Conservation (phyloP, 1,140 invertebrate genomes). For the Megalonaias nervosa region DNA sequence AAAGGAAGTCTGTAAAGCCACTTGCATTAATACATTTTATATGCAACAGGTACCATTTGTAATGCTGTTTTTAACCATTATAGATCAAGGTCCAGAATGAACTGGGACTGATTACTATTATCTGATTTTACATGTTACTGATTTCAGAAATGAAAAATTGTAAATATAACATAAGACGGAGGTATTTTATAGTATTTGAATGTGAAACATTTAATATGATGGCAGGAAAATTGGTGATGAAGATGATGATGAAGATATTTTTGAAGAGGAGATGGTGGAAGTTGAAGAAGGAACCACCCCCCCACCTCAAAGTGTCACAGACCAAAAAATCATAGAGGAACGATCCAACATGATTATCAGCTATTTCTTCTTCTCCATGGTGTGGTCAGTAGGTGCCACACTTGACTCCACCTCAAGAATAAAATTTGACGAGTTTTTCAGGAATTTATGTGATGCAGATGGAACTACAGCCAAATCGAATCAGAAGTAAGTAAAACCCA, state of each 20-base stretch:
- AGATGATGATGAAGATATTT: constrained; percentile 64
- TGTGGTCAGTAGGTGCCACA: constrained; percentile 70
- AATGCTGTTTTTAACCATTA: too few relatives aligned
- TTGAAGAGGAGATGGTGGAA: constrained; percentile 56
- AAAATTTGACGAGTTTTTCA: constrained; percentile 70
- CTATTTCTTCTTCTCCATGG: constrained; percentile 69
- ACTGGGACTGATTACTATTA: too few relatives aligned
- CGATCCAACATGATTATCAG: constrained; percentile 66
- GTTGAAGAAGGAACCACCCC: constrained; percentile 29
- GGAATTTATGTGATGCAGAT: constrained; percentile 66
- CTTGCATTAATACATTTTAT: too few relatives aligned
- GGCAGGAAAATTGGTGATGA: constrained; percentile 58
- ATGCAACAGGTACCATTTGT: too few relatives aligned
- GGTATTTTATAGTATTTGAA: too few relatives aligned
- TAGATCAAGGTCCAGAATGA: too few relatives aligned
- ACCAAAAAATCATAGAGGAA: constrained; percentile 67
- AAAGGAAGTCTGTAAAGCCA: too few relatives aligned
- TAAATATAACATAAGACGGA: too few relatives aligned
- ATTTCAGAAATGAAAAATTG: too few relatives aligned
- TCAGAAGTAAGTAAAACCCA: constrained; percentile 73
- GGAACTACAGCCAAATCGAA: constrained; percentile 66
- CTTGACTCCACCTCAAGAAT: constrained; percentile 63
- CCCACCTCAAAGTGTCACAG: constrained; percentile 28
- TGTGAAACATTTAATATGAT: constrained; percentile 9
- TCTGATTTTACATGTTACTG: too few relatives aligned